Percentiles rank a stretch among this genome's conserved stretches.
phyloP scores from a whole-genome alignment of 2,113 vertebrate species.

The Jacana jacana region DNA sequence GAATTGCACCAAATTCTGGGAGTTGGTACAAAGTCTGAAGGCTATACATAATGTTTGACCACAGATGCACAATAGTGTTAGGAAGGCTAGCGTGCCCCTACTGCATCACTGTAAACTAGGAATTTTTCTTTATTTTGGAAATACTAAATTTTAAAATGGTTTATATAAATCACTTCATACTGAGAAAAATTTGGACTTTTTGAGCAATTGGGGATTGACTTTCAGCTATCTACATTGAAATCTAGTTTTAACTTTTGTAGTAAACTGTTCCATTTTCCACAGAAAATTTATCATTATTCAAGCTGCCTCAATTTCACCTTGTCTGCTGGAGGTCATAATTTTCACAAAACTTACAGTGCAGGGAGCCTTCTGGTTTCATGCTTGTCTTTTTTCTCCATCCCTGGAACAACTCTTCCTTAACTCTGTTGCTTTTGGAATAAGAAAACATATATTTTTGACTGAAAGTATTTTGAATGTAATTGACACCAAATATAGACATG shows the following conservation, averaged over 20 bases:
- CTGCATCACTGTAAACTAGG: rapidly evolving
- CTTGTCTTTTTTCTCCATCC: not conserved
- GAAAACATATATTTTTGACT: not conserved
- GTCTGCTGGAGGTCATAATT: conserved; percentile 23
- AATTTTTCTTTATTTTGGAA: not conserved
- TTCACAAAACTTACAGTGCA: not conserved
- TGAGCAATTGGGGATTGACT: not conserved
- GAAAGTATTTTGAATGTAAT: not conserved
- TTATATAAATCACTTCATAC: not conserved
- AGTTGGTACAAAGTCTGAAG: not conserved
- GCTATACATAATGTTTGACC: not conserved
- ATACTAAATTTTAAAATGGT: not conserved
- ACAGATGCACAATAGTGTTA: rapidly evolving
- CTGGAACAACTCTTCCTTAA: not conserved
- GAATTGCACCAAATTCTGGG: not conserved
- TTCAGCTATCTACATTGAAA: not conserved
- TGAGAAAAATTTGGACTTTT: not conserved
- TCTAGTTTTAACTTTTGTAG: not conserved
- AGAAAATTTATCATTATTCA: conserved; percentile 15
- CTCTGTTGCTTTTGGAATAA: conserved; percentile 7
- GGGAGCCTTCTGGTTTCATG: not conserved
- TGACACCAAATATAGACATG: not conserved
- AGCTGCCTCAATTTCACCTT: not conserved
- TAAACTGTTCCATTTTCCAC: not conserved
- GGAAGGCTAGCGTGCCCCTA: not conserved